phyloP scores from a whole-genome alignment of 2,888 invertebrate genomes.

The Ochropleura plecta region DNA sequence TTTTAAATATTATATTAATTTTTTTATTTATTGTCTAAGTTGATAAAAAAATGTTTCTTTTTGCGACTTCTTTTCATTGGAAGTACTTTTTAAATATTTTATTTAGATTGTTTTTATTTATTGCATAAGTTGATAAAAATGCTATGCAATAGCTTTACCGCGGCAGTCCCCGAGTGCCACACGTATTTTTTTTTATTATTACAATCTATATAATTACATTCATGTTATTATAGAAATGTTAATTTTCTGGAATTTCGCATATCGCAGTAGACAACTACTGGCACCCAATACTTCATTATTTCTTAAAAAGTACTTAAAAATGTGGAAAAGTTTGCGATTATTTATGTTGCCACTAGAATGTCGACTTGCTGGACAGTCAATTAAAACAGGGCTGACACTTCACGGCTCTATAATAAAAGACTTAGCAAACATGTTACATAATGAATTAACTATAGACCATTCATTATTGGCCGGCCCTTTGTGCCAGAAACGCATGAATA shows the following conservation, averaged over 20 bases:
- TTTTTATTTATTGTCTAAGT: too few species aligned
- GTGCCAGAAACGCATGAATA: conserved; percentile 17
- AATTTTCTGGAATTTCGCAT: background rate
- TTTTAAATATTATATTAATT: too few species aligned
- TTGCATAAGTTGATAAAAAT: too few species aligned
- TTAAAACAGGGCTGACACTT: conserved; percentile 29
- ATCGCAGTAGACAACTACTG: background rate
- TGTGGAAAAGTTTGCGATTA: background rate
- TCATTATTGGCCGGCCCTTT: conserved; percentile 42
- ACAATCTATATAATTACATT: background rate
- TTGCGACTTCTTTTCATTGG: too few species aligned
- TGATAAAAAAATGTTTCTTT: too few species aligned
- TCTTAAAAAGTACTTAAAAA: background rate
- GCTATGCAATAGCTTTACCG: too few species aligned
- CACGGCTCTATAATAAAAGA: background rate
- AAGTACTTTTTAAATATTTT: too few species aligned
- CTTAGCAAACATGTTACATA: conserved; percentile 32
- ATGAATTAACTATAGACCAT: conserved; percentile 43
- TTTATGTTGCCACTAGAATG: background rate
- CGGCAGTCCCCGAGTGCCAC: too few species aligned
- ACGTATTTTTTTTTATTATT: too few species aligned
- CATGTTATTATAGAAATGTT: background rate
- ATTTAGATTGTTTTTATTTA: too few species aligned
- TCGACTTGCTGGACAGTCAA: conserved; percentile 10
- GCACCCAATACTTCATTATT: background rate